Base-by-base conservation (phyloP, 2,113 vertebrate genomes). In the Oenanthe melanoleuca region DNA sequence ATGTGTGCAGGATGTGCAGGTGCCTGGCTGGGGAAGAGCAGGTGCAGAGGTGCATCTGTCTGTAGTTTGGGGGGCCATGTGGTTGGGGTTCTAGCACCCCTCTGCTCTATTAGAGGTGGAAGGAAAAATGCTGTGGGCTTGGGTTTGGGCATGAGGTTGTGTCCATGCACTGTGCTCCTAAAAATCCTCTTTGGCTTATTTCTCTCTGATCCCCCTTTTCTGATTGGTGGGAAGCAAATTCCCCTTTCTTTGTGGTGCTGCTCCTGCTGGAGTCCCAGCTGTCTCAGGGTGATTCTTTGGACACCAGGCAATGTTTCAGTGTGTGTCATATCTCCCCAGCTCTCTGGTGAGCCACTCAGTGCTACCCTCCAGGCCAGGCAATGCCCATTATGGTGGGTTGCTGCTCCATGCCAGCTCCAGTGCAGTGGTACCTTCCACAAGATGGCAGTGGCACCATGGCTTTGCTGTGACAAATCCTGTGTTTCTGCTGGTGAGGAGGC, bases 361-460 rank as follows among this genome's bases (percentile, higher is more conserved):
- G 95, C 89, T 93, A 78, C 78, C 63, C 34, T 3, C 5, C 0
- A 1, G 47, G 47, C 40, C 18, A 8, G 80, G 77, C 15, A 25
- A 53, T 88, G 72, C 61, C 25, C 23, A 16, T 20, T 28, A 56
- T 0, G 0, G 61, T 50, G 66, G 47, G 16, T 22, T 17, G 65
- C 15, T 1, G 14, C 53, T 77, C 60, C 12, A 3, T 14, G 1
- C 66, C 0, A 3, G 14, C 19, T 23, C 26, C 2, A 0, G 61
- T 5, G 5, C 15, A 55, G 12, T 83, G 0, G 7, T 4, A 2
- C 7, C 2, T 38, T 92, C 97, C 98, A 93, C 96, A 12, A 97
- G 98, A 37, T 98, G 95, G 97, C 97, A 55, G 92, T 86, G 95
- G 21, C 38, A 45, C 77, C 74, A 4, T 6, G 42, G 45, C 9